These are phyloP conservation scores for Sceloporus tristichus DNA, from an alignment of 2,113 vertebrate genomes.

Conservation along the genomic window DNA sequence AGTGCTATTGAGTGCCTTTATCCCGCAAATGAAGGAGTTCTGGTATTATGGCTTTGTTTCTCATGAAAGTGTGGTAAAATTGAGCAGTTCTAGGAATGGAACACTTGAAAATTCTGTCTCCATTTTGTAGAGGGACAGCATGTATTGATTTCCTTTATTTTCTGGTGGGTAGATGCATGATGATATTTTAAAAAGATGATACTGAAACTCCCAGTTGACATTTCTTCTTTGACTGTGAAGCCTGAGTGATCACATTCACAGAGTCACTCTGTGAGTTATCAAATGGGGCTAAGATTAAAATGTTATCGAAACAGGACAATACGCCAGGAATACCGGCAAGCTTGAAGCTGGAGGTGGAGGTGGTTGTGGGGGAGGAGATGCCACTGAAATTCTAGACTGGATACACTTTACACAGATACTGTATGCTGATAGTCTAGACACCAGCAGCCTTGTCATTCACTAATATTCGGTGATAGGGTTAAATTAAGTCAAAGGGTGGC, in stretches of 20 bases:
- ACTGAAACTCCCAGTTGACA: neutral
- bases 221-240: too few relatives aligned
- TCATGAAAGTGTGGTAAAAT: neutral
- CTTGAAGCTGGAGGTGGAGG: neutral
- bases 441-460: neutral
- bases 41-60: neutral
- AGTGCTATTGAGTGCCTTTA: neutral
- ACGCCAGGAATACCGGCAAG: neutral
- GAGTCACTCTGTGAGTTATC: too few relatives aligned
- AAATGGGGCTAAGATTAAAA: neutral
- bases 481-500: neutral
- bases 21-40: neutral
- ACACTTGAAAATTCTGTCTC: neutral
- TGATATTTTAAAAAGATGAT: neutral
- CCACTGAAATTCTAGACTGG: neutral
- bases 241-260: neutral
- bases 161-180: neutral
- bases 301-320: neutral
- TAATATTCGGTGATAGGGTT: neutral
- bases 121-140: neutral
- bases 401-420: neutral
- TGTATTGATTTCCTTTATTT: neutral
- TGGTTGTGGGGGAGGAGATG: too few relatives aligned
- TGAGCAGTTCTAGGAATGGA: neutral
- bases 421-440: neutral